Evolutionary conservation across 2,113 vertebrate species (phyloP), one percentile per base, ranked within the genome.

Genomic region (Xyliphius kryptos): DNA sequence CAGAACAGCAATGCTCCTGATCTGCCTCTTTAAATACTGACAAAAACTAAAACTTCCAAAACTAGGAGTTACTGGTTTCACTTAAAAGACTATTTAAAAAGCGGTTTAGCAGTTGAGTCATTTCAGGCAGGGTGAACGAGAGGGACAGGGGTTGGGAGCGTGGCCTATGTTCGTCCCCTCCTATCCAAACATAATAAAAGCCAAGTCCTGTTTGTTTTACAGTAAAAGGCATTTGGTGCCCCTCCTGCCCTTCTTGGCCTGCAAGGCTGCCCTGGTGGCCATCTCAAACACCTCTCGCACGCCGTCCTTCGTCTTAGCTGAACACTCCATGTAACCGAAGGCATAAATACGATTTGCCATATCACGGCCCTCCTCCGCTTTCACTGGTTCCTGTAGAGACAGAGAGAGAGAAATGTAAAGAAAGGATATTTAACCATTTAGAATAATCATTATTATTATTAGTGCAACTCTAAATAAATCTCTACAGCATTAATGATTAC

Each of bases 241-340:
- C 77, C 85, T 89, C 80, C 88, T 91, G 40, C 88, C 86, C 53
- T 86, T 82, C 62, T 84, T 82, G 69, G 88, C 90, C 78, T 91
- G 89, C 82, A 92, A 79, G 47, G 90, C 90, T 32, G 90, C 90
- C 81, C 88, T 87, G 62, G 90, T 92, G 62, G 90, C 90, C 90
- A 92, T 89, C 76, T 92, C 90, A 16, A 92, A 92, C 52, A 92
- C 90, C 83, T 92, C 90, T 72, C 90, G 84, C 75, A 92, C 90
- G 0, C 90, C 90, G 58, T 91, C 89, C 76, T 90, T 90, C 46
- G 83, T 89, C 80, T 91, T 91, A 54, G 90, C 90, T 37, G 90
- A 92, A 76, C 90, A 92, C 74, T 92, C 90, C 86, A 92, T 87
- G 82, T 92, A 92, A 71, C 90, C 90, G 21, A 90, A 92, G 64